Evolutionary conservation across 2,113 vertebrate species (phyloP).

Genomic region (Tympanuchus pallidicinctus): DNA sequence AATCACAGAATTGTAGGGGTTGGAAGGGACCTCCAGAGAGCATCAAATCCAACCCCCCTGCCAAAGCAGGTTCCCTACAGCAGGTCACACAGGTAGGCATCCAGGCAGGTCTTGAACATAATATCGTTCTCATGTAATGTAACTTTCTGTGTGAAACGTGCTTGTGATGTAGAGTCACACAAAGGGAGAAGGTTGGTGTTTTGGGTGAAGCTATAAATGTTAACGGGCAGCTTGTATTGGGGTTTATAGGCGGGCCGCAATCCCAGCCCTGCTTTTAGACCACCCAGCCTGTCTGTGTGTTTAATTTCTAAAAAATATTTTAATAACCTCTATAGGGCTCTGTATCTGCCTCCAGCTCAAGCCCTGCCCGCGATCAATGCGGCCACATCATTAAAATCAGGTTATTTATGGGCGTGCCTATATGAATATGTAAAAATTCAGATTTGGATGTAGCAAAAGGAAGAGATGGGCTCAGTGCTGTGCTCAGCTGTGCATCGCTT

Average conservation of each 20-base stretch:
- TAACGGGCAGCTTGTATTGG: neutral
- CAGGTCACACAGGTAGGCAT: too few relatives aligned
- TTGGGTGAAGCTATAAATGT: neutral
- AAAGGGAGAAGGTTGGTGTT: neutral
- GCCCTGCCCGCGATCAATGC: neutral
- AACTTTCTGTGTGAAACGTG: accelerated
- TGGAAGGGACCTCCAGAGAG: too few relatives aligned
- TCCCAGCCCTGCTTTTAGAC: conserved; percentile 37
- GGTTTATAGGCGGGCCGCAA: neutral
- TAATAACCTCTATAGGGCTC: conserved; percentile 23
- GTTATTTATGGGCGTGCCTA: neutral
- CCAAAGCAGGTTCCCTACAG: too few relatives aligned
- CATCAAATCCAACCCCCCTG: too few relatives aligned
- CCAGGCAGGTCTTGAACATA: too few relatives aligned
- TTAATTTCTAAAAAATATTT: neutral
- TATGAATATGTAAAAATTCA: neutral
- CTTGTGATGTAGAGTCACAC: neutral
- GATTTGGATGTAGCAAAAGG: neutral
- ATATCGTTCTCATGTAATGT: neutral
- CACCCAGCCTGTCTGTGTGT: conserved; percentile 46
- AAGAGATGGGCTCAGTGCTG: too few relatives aligned
- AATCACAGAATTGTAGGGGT: too few relatives aligned
- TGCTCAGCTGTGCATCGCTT: too few relatives aligned
- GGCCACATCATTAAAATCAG: neutral
- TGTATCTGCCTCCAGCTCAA: conserved; percentile 28